Conservation (phyloP, 2,888 invertebrate species). For the Eurytoma adleriae region DNA sequence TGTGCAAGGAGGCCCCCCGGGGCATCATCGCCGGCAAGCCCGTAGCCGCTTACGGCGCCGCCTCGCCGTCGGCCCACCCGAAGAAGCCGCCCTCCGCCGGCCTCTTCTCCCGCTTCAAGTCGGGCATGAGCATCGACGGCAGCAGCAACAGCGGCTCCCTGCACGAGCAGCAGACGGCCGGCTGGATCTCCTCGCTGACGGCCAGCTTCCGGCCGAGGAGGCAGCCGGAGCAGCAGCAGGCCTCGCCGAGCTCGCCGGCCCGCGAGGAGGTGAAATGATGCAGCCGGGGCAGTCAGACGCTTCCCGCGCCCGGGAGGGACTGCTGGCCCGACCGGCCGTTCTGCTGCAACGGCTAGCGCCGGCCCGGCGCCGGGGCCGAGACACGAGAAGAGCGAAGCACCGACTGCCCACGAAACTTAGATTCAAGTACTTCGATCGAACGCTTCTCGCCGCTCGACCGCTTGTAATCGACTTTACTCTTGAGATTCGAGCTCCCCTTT, state of each 20-base stretch:
- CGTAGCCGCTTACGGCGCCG: conserved; percentile 19
- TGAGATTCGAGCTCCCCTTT: background rate
- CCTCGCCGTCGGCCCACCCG: conserved; percentile 64
- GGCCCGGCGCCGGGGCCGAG: background rate
- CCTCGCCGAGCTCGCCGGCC: conserved; percentile 62
- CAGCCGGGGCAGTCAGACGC: background rate
- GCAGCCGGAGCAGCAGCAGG: conserved; percentile 58
- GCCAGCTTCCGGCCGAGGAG: conserved; percentile 73
- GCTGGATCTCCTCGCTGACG: conserved; percentile 74
- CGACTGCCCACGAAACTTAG: background rate
- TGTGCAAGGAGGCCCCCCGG: conserved; percentile 67
- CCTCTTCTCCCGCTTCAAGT: conserved; percentile 71
- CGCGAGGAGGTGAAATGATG: conserved; percentile 73
- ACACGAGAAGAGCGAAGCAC: background rate
- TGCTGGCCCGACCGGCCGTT: conserved; percentile 59
- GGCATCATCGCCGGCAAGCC: conserved; percentile 61
- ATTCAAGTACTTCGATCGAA: background rate
- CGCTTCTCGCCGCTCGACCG: background rate
- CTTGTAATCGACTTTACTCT: background rate
- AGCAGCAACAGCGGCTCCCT: conserved; percentile 72
- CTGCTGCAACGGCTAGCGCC: conserved; percentile 67
- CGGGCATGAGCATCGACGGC: conserved; percentile 74
- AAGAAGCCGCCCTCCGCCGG: conserved; percentile 71
- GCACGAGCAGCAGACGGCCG: conserved; percentile 68
- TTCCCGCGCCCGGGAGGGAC: background rate